Conservation (phyloP, 2,113 vertebrate genomes). For the Proteles cristata region DNA sequence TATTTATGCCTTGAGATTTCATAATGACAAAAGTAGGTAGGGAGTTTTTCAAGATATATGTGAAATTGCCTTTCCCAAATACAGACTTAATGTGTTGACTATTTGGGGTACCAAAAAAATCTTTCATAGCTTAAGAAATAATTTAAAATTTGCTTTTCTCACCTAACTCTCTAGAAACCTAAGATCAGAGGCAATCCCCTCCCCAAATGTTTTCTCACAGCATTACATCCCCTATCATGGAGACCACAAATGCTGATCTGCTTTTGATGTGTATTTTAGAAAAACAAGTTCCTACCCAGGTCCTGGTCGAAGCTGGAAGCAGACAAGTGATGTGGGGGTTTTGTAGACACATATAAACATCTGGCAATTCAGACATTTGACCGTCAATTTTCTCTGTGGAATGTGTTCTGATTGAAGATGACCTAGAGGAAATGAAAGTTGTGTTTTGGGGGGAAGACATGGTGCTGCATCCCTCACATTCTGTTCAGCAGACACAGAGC, state of each 20-base stretch:
- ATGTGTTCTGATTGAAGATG: constrained; percentile 58
- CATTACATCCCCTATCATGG: neutral
- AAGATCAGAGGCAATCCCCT: constrained; percentile 45
- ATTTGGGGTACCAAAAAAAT: constrained; percentile 1
- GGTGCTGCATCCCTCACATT: neutral
- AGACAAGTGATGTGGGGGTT: constrained; percentile 19
- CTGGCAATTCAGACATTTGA: constrained; percentile 51
- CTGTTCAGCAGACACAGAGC: neutral
- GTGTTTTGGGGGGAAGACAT: neutral
- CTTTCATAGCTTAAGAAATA: constrained; percentile 42
- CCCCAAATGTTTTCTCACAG: constrained; percentile 15
- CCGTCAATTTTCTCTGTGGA: constrained; percentile 32
- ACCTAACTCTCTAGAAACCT: constrained; percentile 35
- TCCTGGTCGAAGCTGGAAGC: constrained; percentile 39
- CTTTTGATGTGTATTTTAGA: constrained; percentile 54
- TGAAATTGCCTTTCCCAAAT: constrained; percentile 46
- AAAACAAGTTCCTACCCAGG: constrained; percentile 12
- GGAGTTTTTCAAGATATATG: constrained; percentile 23
- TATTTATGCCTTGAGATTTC: constrained; percentile 30
- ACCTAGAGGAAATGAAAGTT: constrained; percentile 65
- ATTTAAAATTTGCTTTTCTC: constrained; percentile 52
- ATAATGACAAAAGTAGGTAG: neutral
- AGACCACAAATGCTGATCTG: neutral
- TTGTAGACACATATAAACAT: constrained; percentile 23
- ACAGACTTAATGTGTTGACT: constrained; percentile 22